Evolutionary conservation across 2,888 invertebrate species (phyloP), one percentile per base, ranked within the genome.

Genomic region (Ypsolopha sequella): DNA sequence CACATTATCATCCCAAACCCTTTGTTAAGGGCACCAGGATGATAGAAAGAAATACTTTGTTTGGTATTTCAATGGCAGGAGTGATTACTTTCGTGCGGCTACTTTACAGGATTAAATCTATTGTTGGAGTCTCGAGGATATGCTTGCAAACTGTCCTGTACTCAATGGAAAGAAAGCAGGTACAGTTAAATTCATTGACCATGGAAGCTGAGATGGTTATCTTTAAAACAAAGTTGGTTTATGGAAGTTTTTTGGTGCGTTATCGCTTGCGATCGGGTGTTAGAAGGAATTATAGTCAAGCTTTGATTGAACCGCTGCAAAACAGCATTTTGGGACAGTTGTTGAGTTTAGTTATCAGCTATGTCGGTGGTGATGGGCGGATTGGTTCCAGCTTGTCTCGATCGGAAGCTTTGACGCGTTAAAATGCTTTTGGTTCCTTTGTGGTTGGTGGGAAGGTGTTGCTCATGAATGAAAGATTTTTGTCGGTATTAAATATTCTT

Each of bases 111-210:
- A 84, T 84, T 81, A 84, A 61, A 60, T 64, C 68, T 63, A 70
- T 80, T 80, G 79, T 80, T n/a, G 7, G 10, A 45, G 9, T 60
- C 56, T 41, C 49, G 48, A 53, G 56, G 58, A 60, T 58, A 58
- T 59, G 56, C 60, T 60, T 59, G 57, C 58, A 62, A 62, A 64
- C 61, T 55, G 62, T 60, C 62, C 36, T 36, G 34, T 62, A 66
- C 69, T 70, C 66, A 76, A 78, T 70, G 71, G 69, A 66, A 66
- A 64, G 64, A 63, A 60, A 58, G 65, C 73, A 79, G 76, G 74
- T 80, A 85, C 84, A 77, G 82, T 85, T 82, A 81, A 68, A 66
- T 64, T 74, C 79, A 82, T 81, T 81, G 76, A 82, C 74, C 62
- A 65, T 59, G 60, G 63, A 60, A 62, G 65, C 35, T 33, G 73